A percentile compares a stretch with the other conserved stretches of the same genome.
These are phyloP conservation scores for Onychomys arenicola DNA, from an alignment of 2,797 vertebrate species.

Conservation along the genomic window DNA sequence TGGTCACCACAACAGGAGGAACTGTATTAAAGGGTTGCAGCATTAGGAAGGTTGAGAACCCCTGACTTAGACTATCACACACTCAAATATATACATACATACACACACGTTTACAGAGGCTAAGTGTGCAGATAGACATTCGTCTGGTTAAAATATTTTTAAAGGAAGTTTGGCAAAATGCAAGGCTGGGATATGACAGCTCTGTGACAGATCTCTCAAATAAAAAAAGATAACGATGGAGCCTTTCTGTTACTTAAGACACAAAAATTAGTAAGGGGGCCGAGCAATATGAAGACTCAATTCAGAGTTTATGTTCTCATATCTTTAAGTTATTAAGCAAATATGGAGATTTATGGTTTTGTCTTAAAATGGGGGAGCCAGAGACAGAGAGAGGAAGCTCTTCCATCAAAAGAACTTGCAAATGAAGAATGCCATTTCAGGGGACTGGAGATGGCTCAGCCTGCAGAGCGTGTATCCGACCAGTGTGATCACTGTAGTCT, in stretches of 20 bases:
- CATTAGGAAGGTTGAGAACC: neutral
- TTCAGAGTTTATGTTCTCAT: constrained; percentile 41
- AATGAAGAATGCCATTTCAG: constrained; percentile 55
- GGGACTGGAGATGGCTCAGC: neutral
- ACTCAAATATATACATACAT: neutral
- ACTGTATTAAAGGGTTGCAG: neutral
- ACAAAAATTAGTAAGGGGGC: constrained; percentile 59
- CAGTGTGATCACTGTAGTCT: neutral
- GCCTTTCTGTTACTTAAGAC: constrained; percentile 22
- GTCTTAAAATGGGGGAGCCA: constrained; percentile 38
- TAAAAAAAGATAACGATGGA: constrained; percentile 52
- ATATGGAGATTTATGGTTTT: constrained; percentile 64
- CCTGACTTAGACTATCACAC: neutral
- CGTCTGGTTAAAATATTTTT: constrained; percentile 61
- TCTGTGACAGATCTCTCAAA: constrained; percentile 69
- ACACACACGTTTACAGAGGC: neutral
- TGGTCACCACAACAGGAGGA: neutral
- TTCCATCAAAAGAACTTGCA: constrained; percentile 39
- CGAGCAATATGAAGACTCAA: constrained; percentile 37
- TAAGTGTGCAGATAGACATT: constrained; percentile 33
- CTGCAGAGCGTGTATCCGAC: fast-evolving
- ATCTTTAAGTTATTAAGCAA: constrained; percentile 69
- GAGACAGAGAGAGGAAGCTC: neutral
- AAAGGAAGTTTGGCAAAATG: constrained; percentile 60
- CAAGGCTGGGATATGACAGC: constrained; percentile 58